Evolutionary conservation across 2,113 vertebrate genomes (phyloP), one percentile per base, ranked within the genome.

Genomic region (Thomomys bottae): DNA sequence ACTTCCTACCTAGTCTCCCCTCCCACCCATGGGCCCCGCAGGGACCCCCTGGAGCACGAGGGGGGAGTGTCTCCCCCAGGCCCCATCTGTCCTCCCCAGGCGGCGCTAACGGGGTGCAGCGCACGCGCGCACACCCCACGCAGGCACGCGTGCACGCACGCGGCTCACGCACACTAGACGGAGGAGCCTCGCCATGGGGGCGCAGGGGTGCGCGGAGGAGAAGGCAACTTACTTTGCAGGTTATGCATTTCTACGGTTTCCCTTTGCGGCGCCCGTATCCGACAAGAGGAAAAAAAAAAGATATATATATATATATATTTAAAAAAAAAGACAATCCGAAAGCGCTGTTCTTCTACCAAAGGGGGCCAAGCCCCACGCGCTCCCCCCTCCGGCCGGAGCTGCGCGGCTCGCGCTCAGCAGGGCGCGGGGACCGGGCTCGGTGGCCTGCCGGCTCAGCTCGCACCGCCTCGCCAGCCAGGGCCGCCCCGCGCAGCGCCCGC

Each of bases 221-320:
- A 59, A 94, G 91, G 96, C 92, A 66, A 99, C 99, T 99, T 99
- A 99, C 99, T 97, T 97, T 98, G 99, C 97, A 99, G 97, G 98
- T 98, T 99, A 97, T 98, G 98, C 99, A 99, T 99, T 73, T 1
- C 96, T 96, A 89, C 84, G 73, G 68, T 90, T 96, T 17, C 0
- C 92, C 92, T 98, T 96, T 45, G 95, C 91, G 92, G 91, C 32
- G 93, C 87, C 78, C 73, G 80, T 9, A 94, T 96, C 96, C 96
- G 84, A 63, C 71, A 94, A 87, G 2, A 34, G 57, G 24, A 3
- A 7, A 30, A 73, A 32, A 14, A 78, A 73, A 95, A n/a, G n/a
- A n/a, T n/a, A n/a, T n/a, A n/a, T n/a, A n/a, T n/a, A n/a, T n/a
- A n/a, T n/a, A n/a, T n/a, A n/a, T n/a, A n/a, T n/a, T n/a, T n/a